Evolutionary conservation across 2,113 vertebrate species (phyloP).

Genomic region (Tachysurus vachellii): DNA sequence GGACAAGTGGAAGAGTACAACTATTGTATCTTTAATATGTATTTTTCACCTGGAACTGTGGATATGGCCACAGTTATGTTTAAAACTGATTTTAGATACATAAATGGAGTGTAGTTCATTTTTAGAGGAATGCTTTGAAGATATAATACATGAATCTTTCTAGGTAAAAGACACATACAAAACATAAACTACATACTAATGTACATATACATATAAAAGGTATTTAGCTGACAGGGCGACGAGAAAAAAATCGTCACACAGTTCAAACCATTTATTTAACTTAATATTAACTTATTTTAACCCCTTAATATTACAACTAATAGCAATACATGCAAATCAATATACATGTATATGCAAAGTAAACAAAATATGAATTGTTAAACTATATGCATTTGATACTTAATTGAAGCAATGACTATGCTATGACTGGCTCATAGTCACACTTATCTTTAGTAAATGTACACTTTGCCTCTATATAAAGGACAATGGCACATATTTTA

Average conservation of each 20-base stretch:
- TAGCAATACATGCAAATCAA: not conserved
- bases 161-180: not conserved
- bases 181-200: not conserved
- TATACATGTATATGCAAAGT: not conserved
- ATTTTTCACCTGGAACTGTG: not conserved
- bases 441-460: constrained; percentile 26
- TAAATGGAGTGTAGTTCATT: not conserved
- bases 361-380: not conserved
- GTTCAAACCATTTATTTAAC: not conserved
- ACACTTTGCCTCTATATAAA: not conserved
- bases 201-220: too few species aligned
- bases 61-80: not conserved
- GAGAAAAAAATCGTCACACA: not conserved
- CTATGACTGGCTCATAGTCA: not conserved
- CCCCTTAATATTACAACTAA: not conserved
- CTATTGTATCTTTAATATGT: not conserved
- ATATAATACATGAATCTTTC: not conserved
- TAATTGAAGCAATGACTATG: not conserved
- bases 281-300: not conserved
- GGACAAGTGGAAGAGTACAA: not conserved
- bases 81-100: not conserved
- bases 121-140: not conserved
- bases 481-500: not conserved
- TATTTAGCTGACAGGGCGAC: not conserved
- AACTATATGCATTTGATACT: not conserved